Percentiles rank a stretch among this genome's conserved stretches.
Evolutionary conservation across 2,113 vertebrate genomes (phyloP).

Genomic region (Tursiops truncatus): DNA sequence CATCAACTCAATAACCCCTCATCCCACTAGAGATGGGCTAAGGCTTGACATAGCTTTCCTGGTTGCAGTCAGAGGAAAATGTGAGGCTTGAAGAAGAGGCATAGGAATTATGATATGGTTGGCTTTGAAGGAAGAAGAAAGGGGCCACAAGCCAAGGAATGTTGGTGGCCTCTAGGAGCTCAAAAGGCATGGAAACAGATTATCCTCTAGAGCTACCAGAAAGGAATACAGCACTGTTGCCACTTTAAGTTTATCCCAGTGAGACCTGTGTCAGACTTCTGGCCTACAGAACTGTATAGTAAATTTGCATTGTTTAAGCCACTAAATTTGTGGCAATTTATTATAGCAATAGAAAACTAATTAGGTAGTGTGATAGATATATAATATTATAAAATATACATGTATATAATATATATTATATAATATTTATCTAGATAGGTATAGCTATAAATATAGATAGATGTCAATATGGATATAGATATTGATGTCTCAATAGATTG

Average conservation of each 20-base stretch:
- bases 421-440: background rate
- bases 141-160: background rate
- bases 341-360: background rate
- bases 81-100: background rate
- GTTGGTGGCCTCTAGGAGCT: background rate
- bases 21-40: background rate
- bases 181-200: background rate
- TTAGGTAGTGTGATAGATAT: background rate
- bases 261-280: background rate
- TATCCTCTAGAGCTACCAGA: background rate
- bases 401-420: background rate
- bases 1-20: background rate
- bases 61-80: background rate
- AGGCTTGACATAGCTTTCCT: background rate
- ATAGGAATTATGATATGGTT: background rate
- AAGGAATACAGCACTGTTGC: background rate
- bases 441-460: background rate
- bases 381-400: background rate
- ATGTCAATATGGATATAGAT: background rate
- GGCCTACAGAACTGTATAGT: background rate
- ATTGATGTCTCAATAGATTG: background rate
- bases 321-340: background rate
- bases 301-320: background rate
- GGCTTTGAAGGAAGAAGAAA: background rate
- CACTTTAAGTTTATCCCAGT: background rate